Conservation (phyloP, 2,113 vertebrate species). For the Amazona vittata region DNA sequence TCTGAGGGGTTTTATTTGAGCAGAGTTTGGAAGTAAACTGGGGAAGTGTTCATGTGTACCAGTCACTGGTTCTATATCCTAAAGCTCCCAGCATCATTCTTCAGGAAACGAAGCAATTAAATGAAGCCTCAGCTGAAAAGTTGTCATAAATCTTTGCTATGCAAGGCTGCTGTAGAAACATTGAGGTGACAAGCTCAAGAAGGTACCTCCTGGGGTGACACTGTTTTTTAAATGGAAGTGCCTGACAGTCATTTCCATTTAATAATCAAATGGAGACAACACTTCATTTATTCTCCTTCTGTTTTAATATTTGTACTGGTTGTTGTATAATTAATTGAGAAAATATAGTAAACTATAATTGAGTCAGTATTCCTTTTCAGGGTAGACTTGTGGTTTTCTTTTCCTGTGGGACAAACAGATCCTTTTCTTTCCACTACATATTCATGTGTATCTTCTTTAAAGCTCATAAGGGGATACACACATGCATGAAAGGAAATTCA, state of each 20-base stretch:
- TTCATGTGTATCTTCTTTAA: neutral
- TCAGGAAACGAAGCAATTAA: neutral
- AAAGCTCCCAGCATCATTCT: neutral
- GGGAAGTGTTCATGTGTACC: neutral
- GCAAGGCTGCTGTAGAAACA: neutral
- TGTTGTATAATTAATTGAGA: constrained; percentile 24
- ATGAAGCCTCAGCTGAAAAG: neutral
- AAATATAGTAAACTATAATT: neutral
- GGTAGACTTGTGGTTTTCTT: neutral
- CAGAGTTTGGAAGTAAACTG: neutral
- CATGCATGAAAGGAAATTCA: neutral
- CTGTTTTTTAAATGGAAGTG: neutral
- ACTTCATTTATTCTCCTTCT: neutral
- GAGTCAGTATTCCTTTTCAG: neutral
- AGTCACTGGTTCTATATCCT: neutral
- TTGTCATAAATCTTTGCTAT: neutral
- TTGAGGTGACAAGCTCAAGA: neutral
- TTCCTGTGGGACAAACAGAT: neutral
- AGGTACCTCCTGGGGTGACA: neutral
- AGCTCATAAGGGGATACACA: neutral
- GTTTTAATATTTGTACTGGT: neutral
- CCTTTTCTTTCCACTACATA: neutral
- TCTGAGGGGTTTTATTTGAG: neutral
- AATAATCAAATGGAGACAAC: neutral
- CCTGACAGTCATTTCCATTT: neutral